Percentiles rank a stretch among this genome's conserved stretches.
phyloP scores from a whole-genome alignment of 2,888 invertebrate genomes.

The Aphodius sticticus region DNA sequence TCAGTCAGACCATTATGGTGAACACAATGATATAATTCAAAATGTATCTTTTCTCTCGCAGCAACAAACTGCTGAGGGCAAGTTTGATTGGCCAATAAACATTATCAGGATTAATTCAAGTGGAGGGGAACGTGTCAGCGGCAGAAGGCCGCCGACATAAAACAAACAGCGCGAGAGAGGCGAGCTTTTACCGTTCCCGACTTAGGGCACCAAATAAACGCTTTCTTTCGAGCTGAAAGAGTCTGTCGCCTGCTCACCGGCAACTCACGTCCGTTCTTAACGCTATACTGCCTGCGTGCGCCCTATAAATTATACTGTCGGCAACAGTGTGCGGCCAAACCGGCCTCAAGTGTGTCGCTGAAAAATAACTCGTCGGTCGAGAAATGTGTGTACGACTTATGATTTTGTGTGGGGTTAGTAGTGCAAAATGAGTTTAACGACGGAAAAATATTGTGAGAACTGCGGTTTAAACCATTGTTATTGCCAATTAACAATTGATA shows the following conservation, averaged over 20 bases:
- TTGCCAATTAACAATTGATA: too few species aligned
- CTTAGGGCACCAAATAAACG: slow-evolving; percentile 4
- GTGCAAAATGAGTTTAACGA: background rate
- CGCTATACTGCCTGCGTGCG: slow-evolving; percentile 4
- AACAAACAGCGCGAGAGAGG: background rate
- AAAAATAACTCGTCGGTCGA: background rate
- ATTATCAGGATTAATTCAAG: slow-evolving; percentile 25
- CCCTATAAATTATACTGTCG: background rate
- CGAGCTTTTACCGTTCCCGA: background rate
- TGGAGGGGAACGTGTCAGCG: slow-evolving; percentile 13
- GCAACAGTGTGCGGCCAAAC: background rate
- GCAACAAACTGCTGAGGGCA: slow-evolving; percentile 11
- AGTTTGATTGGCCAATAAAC: slow-evolving; percentile 24
- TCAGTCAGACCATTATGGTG: background rate
- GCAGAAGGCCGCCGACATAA: slow-evolving; percentile 26
- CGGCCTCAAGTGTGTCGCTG: background rate
- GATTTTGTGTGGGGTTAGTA: background rate
- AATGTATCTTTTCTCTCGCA: background rate
- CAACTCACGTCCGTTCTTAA: slow-evolving; percentile 4
- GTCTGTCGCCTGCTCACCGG: background rate
- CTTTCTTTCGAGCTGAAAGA: background rate
- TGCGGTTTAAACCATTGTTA: too few species aligned
- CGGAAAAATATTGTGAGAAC: background rate
- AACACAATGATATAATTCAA: background rate
- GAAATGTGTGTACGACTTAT: background rate